These are phyloP conservation scores for Channa striata DNA, from an alignment of 2,797 vertebrate species.

Conservation along the genomic window DNA sequence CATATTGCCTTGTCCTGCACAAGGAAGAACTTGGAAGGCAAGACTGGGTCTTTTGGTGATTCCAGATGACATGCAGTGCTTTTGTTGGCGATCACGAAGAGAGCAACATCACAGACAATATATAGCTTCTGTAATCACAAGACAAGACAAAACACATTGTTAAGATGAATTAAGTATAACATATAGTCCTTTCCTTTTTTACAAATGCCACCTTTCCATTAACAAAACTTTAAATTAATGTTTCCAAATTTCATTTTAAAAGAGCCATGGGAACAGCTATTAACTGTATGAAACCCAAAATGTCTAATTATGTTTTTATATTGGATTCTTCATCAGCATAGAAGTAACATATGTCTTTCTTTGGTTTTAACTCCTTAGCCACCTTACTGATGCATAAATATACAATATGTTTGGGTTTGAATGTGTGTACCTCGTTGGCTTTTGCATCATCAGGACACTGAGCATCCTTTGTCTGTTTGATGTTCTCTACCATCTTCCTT, in stretches of 20 bases:
- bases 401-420: not conserved
- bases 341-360: not conserved
- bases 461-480: conserved; percentile 97
- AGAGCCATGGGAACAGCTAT: too few species aligned
- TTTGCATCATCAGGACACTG: conserved; percentile 97
- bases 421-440: conserved; percentile 90
- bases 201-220: not conserved
- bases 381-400: not conserved
- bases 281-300: too few species aligned
- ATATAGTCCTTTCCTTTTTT: not conserved
- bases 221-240: too few species aligned
- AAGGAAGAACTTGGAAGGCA: conserved; percentile 95
- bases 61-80: conserved; percentile 97
- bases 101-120: conserved; percentile 96
- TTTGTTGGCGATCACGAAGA: conserved; percentile 98
- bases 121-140: conserved; percentile 91
- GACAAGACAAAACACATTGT: conserved; percentile 2
- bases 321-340: not conserved
- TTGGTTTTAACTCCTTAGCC: not conserved
- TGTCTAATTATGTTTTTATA: too few species aligned
- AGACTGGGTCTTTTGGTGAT: conserved; percentile 93
- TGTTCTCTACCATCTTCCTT: conserved; percentile 98
- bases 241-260: too few species aligned
- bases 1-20: conserved; percentile 92
- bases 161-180: not conserved